Percentiles rank a stretch among this genome's conserved stretches.
Conservation (phyloP, 2,797 vertebrate species). For the Eutrigla gurnardus region DNA sequence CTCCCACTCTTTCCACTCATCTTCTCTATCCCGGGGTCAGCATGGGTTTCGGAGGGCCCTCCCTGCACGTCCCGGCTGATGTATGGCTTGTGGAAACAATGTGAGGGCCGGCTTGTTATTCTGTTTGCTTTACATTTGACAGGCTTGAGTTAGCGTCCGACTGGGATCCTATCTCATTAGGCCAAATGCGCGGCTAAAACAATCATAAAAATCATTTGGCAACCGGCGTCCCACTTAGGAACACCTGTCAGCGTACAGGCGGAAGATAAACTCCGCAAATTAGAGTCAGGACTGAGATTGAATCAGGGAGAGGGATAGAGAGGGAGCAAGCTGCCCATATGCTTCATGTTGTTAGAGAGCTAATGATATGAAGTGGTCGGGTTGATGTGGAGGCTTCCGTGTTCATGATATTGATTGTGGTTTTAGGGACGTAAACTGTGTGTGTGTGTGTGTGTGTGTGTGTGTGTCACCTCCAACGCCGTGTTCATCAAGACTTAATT, state of each 20-base stretch:
- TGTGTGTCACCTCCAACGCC: slow-evolving; percentile 84
- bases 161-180: slow-evolving; percentile 98
- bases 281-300: slow-evolving; percentile 76
- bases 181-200: slow-evolving; percentile 93
- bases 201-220: slow-evolving; percentile 98
- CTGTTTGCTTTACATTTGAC: slow-evolving; percentile 90
- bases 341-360: slow-evolving; percentile 86
- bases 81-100: slow-evolving; percentile 76
- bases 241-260: slow-evolving; percentile 91
- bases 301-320: slow-evolving; percentile 31
- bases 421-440: slow-evolving; percentile 81
- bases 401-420: slow-evolving; percentile 97
- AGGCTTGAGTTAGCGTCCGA: slow-evolving; percentile 92
- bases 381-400: slow-evolving; percentile 88
- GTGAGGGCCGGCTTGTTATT: slow-evolving; percentile 70
- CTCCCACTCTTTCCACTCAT: slow-evolving; percentile 38
- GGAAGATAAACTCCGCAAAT: slow-evolving; percentile 93
- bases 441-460: slow-evolving; percentile 37
- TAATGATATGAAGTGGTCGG: slow-evolving; percentile 92
- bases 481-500: slow-evolving; percentile 87
- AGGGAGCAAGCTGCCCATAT: slow-evolving; percentile 78
- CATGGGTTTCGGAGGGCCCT: slow-evolving; percentile 33
- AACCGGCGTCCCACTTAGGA: slow-evolving; percentile 91
- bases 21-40: slow-evolving; percentile 44
- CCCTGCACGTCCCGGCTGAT: slow-evolving; percentile 57